Base-by-base conservation (phyloP, 92 coral and sea anemone genomes). In the Anthopleura xanthogrammica region DNA sequence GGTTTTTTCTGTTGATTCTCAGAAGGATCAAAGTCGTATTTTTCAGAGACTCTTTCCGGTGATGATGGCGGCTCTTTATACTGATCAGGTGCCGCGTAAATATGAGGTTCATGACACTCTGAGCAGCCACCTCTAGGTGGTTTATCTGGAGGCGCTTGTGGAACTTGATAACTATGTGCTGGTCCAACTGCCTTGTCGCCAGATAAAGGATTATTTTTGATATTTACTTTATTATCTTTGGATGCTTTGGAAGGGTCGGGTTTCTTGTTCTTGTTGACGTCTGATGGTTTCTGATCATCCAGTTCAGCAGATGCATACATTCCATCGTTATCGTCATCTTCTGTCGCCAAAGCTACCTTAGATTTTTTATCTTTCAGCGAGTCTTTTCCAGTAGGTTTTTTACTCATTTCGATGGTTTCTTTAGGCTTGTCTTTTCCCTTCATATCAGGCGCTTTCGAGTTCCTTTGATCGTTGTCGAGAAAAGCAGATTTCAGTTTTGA, bases 161-260 rank as follows among this genome's bases (percentile, higher is more conserved):
- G 98, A 12, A 93, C 94, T 84, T 94, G 98, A 84, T 94, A 94
- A 77, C 88, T 86, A 81, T 89, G 86, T 71, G 79, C 50, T 54
- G 88, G 88, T 70, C 85, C 76, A 24, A 82, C 75, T 76, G 54
- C 77, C 81, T 92, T 91, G 41, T 91, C 90, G 64, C 77, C 81
- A 60, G 89, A 76, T 86, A 94, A 87, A 77, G 98, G 98, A 87
- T 94, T 94, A 76, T 89, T 95, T 83, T 89, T 88, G 87, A 94
- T 92, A 80, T 92, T 92, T 79, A 94, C 90, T 22, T 85, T 89
- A 50, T 75, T 88, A 78, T 65, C 88, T 79, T 65, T 83, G 14
- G 52, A 60, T 76, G 62, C 57, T 46, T 92, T 90, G 42, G 92
- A 78, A 65, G 86, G 81, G 56, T 89, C 90, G 41, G 90, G 71